Evolutionary conservation across 2,888 invertebrate species (phyloP), one percentile per base, ranked within the genome.

Genomic region (Drosophila planitibia): DNA sequence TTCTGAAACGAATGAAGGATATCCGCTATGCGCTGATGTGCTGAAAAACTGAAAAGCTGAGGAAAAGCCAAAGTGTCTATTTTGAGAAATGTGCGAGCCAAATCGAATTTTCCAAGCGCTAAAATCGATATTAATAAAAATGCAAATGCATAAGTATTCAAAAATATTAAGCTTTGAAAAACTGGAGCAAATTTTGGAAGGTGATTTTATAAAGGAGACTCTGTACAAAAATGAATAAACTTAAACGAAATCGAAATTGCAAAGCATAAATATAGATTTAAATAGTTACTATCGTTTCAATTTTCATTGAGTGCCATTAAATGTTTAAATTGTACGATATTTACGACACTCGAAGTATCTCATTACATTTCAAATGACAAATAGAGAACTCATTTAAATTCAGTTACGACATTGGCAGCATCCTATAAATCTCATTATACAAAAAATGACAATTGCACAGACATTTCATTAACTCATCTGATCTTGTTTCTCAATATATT

Each of bases 1-100:
- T 59, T 81, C 73, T 57, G 2, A 41, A 73, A 69, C 68, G 54
- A 72, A 66, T 30, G 41, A 59, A 59, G n/a, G 41, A 57, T 49
- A 41, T 68, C 52, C 53, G 41, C 49, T 16, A 32, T 37, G 51
- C 9, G 16, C 35, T 19, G 30, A 47, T 52, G 57, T 53, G 44
- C 37, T 60, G 25, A 25, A 16, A 25, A 25, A 53, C 30, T 41
- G 7, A 44, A 54, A 19, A 41, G 33, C 32, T 39, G 39, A 32
- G 30, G 10, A 41, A 44, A 41, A 41, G 2, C 3, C 30, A 30
- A 58, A 41, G 30, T 28, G 14, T 30, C 19, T 9, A 9, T 14
- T 33, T 54, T 33, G 6, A 12, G 10, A 35, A 25, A 19, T 12
- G 22, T 16, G 7, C 22, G 1, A 47, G 16, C 2, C 7, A 25